phyloP scores from a whole-genome alignment of 1,140 invertebrate genomes.

The Heliconius melpomene region DNA sequence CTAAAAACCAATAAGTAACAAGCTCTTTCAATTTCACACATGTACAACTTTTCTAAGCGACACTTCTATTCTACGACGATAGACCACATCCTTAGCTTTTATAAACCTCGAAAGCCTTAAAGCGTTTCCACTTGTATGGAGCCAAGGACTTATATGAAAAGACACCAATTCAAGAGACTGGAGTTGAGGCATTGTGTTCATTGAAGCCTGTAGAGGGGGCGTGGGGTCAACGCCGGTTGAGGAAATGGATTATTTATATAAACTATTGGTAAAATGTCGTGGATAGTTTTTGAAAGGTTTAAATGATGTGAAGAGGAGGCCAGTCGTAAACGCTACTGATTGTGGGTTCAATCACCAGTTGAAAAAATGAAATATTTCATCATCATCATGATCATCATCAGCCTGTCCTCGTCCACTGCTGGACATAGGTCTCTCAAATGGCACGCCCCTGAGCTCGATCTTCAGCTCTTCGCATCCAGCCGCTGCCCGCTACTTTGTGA shows the following conservation, averaged over 20 bases:
- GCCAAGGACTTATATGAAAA: constrained; percentile 6
- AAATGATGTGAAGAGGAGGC: neutral
- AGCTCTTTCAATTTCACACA: neutral
- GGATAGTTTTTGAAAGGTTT: neutral
- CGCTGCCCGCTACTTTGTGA: too few relatives aligned
- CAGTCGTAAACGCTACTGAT: too few relatives aligned
- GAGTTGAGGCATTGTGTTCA: neutral
- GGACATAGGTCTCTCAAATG: too few relatives aligned
- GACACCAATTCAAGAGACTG: constrained; percentile 9
- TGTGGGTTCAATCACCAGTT: too few relatives aligned
- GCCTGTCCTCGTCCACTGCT: too few relatives aligned
- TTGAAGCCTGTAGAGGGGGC: neutral
- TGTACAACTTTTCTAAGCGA: neutral
- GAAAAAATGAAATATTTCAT: too few relatives aligned
- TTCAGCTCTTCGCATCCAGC: too few relatives aligned
- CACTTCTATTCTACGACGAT: neutral
- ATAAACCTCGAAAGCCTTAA: constrained; percentile 3
- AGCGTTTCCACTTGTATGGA: constrained; percentile 4
- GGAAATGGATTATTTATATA: neutral
- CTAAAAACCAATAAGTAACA: neutral
- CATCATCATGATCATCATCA: too few relatives aligned
- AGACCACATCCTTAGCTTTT: neutral
- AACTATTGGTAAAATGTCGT: neutral
- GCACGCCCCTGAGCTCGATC: too few relatives aligned
- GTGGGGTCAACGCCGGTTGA: neutral